Conservation (phyloP, 2,797 vertebrate genomes). For the Melanotaenia trifasciata region DNA sequence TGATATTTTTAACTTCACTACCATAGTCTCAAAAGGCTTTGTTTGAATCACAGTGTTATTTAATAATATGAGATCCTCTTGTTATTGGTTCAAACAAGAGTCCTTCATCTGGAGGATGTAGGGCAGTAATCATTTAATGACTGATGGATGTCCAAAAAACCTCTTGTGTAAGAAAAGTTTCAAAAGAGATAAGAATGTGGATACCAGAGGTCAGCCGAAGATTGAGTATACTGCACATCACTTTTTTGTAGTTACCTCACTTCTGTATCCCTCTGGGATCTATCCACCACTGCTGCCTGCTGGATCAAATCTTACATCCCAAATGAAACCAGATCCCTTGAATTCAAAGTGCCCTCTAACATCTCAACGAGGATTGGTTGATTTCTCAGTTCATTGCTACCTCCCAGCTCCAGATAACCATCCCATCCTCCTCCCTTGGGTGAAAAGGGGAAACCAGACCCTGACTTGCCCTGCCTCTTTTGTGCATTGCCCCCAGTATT, state of each 20-base stretch:
- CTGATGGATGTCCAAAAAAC: neutral
- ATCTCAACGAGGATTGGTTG: slow-evolving; percentile 69
- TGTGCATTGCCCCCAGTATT: slow-evolving; percentile 50
- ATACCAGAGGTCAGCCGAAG: slow-evolving; percentile 13
- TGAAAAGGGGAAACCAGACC: slow-evolving; percentile 65
- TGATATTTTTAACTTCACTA: slow-evolving; percentile 3
- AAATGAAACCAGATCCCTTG: slow-evolving; percentile 79
- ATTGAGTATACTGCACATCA: slow-evolving; percentile 25
- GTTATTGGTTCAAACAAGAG: slow-evolving; percentile 11
- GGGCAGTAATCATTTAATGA: neutral
- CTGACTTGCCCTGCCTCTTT: slow-evolving; percentile 53
- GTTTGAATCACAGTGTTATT: slow-evolving; percentile 5
- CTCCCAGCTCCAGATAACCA: slow-evolving; percentile 67
- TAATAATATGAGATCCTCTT: neutral
- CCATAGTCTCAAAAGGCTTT: slow-evolving; percentile 9
- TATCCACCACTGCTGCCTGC: slow-evolving; percentile 34
- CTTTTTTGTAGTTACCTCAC: slow-evolving; percentile 24
- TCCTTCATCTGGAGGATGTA: neutral
- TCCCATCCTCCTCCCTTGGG: slow-evolving; percentile 60
- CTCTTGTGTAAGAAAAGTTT: neutral
- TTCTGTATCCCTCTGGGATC: slow-evolving; percentile 36
- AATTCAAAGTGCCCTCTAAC: slow-evolving; percentile 76
- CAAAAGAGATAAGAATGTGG: slow-evolving; percentile 4
- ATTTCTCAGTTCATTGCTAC: slow-evolving; percentile 50
- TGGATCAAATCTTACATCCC: slow-evolving; percentile 68